Base-by-base conservation (phyloP, 2,888 invertebrate species). In the Drosophila mettleri region DNA sequence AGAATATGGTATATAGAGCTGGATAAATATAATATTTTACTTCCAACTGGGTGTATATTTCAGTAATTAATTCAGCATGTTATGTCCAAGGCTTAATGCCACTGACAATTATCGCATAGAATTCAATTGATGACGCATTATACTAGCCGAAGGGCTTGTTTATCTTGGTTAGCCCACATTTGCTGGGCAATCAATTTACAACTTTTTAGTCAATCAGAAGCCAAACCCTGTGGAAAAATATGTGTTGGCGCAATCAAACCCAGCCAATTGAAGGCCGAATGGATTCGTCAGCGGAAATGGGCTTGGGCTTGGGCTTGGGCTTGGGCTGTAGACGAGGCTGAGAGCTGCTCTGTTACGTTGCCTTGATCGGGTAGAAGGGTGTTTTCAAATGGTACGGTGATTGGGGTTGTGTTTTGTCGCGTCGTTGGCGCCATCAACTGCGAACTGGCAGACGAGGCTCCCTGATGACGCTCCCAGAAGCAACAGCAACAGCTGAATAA, bases 161-260 rank as follows among this genome's bases (percentile, higher is more conserved):
- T 82, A 85, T 81, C 69, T 62, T 34, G 67, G 41, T 53, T 48
- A 54, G 49, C 59, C 60, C 69, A 70, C 61, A 69, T 70, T 71
- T 68, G 63, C 65, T 74, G 63, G 38, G 68, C 73, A 84, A 81
- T 82, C 74, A 86, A 75, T 77, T 77, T 67, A 74, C 69, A 75
- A 78, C 73, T 71, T 86, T 83, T 69, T 75, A 74, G 72, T 80
- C 88, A 78, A 77, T 85, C 86, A 67, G 57, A 68, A 80, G 68
- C 64, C 84, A 74, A 86, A 65, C 75, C 69, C 69, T 67, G 63
- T 68, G 20, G 61, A 45, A 70, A 70, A 69, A 73, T 59, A 64
- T 61, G 64, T 63, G 69, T 41, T 73, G 55, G 67, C 75, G 63
- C 86, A 88, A 76, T 78, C 84, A 86, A 72, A 72, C 54, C 80